A percentile compares a stretch with the other conserved stretches of the same genome.
Conservation (phyloP, 2,888 invertebrate species). For the Trissoscelio sp. region DNA sequence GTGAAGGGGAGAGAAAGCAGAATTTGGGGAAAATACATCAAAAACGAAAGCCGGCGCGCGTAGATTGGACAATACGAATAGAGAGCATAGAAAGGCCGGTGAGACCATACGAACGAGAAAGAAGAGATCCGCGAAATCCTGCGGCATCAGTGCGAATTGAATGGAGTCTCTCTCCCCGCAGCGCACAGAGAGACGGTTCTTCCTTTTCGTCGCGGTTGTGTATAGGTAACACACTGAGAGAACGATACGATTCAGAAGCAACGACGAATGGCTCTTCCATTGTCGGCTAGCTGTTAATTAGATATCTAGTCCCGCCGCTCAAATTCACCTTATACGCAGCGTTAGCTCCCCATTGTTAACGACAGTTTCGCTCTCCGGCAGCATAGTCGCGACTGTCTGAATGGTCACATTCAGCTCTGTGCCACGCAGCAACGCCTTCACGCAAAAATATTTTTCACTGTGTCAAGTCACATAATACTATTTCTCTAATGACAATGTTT, state of each 20-base stretch:
- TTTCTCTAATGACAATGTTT: neutral
- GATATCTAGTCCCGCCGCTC: slow-evolving; percentile 81
- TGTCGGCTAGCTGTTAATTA: slow-evolving; percentile 82
- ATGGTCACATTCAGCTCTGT: slow-evolving; percentile 65
- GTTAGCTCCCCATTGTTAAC: slow-evolving; percentile 64
- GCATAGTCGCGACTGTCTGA: slow-evolving; percentile 57
- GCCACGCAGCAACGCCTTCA: slow-evolving; percentile 31
- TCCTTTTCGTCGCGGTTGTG: slow-evolving; percentile 67
- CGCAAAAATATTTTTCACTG: slow-evolving; percentile 41
- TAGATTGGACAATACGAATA: slow-evolving; percentile 52
- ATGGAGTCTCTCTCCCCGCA: slow-evolving; percentile 63
- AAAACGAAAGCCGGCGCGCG: slow-evolving; percentile 47
- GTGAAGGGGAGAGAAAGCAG: neutral
- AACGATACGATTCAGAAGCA: slow-evolving; percentile 79
- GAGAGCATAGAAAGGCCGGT: slow-evolving; percentile 52
- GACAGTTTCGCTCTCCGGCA: slow-evolving; percentile 52
- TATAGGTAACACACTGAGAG: slow-evolving; percentile 66
- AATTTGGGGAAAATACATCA: slow-evolving; percentile 37
- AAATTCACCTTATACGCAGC: slow-evolving; percentile 80
- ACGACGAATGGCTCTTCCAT: slow-evolving; percentile 81
- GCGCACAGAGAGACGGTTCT: slow-evolving; percentile 61
- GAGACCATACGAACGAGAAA: slow-evolving; percentile 63
- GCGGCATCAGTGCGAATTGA: slow-evolving; percentile 65
- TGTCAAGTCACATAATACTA: slow-evolving; percentile 11
- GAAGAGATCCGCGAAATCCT: slow-evolving; percentile 68